A percentile compares a stretch with the other conserved stretches of the same genome.
These are phyloP conservation scores for Tipula confusa DNA, from an alignment of 2,888 invertebrate genomes.

Conservation along the genomic window DNA sequence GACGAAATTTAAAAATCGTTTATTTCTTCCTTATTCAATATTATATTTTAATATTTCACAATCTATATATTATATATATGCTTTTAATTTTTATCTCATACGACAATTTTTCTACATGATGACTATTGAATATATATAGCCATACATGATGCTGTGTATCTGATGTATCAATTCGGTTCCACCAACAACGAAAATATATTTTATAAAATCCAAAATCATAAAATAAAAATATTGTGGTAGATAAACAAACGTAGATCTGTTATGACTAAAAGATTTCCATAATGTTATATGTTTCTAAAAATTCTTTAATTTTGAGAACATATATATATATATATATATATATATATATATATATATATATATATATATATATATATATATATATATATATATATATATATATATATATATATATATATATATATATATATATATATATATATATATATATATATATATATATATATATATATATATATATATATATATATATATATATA, in stretches of 20 bases:
- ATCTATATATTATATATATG: too few species aligned
- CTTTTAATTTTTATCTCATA: not conserved
- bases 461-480: constrained; percentile 28
- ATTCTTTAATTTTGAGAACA: too few species aligned
- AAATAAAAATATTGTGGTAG: not conserved
- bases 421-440: constrained; percentile 29
- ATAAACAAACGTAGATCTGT: not conserved
- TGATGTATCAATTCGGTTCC: not conserved
- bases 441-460: constrained; percentile 29
- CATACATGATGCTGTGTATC: too few species aligned
- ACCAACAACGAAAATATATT: not conserved
- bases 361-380: constrained; percentile 29
- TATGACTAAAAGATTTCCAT: not conserved
- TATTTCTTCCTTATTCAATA: not conserved
- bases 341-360: constrained; percentile 29
- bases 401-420: constrained; percentile 26
- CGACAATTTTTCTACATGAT: constrained; percentile 12
- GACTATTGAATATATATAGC: not conserved
- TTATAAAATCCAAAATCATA: not conserved
- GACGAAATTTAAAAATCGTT: not conserved
- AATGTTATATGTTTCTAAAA: too few species aligned
- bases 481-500: constrained; percentile 26
- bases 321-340: not conserved
- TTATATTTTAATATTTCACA: not conserved
- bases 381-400: constrained; percentile 28